Percentiles rank a stretch among this genome's conserved stretches.
Conservation (phyloP, 2,113 vertebrate species). For the Daboia siamensis region DNA sequence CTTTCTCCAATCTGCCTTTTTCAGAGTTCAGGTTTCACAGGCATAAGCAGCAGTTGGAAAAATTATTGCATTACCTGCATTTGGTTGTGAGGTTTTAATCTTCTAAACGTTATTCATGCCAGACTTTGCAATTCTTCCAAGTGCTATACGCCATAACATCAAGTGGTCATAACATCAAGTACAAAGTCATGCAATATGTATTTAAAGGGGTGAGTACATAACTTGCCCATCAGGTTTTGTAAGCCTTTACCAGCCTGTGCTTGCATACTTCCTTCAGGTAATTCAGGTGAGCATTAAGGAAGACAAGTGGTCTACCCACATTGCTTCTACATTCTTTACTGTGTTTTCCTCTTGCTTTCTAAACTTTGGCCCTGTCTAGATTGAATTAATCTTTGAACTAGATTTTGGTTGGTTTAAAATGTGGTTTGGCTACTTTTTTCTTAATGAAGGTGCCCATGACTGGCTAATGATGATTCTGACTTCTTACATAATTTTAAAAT, state of each 20-base stretch:
- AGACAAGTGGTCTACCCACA: neutral
- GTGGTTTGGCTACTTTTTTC: neutral
- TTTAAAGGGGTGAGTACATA: slow-evolving; percentile 23
- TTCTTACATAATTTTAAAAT: slow-evolving; percentile 7
- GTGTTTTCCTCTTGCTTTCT: neutral
- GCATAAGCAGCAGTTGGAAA: neutral
- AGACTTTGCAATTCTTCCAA: neutral
- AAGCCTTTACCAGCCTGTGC: slow-evolving; percentile 17
- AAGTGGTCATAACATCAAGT: neutral
- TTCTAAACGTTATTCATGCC: neutral
- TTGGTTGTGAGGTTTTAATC: neutral
- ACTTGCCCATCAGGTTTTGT: slow-evolving; percentile 15
- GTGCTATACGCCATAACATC: neutral
- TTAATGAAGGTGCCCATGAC: neutral
- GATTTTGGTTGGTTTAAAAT: neutral
- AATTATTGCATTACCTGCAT: neutral
- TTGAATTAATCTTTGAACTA: neutral
- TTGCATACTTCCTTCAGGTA: neutral
- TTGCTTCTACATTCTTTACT: neutral
- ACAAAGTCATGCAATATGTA: neutral
- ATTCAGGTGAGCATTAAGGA: neutral
- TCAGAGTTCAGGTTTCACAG: neutral
- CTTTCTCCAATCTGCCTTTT: neutral
- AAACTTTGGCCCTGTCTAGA: neutral
- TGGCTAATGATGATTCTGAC: neutral